Base-by-base conservation (phyloP, 1,140 invertebrate genomes). In the Ectropis grisescens region DNA sequence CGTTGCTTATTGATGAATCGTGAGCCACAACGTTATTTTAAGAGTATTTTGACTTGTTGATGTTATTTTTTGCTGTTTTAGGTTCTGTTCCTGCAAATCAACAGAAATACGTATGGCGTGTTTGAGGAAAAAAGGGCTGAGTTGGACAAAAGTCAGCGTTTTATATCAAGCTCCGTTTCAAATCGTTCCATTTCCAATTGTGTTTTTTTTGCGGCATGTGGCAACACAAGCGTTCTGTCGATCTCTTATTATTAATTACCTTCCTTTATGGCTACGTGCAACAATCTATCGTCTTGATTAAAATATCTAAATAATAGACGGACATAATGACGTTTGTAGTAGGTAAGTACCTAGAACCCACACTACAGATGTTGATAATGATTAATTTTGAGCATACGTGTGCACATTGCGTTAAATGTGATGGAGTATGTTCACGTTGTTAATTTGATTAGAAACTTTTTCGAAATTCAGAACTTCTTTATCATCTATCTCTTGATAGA, bases 161-260 rank as follows among this genome's bases (percentile, higher is more conserved):
- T 74, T 61, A 60, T 70, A 56, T 48, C 41, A 41, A 42, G 53
- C 45, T 56, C 62, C 75, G 72, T 78, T 78, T 75, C 75, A 58
- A 80, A 75, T 80, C 66, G 55, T 31, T 65, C 56, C 56, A 65
- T 71, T 76, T 76, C 57, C 49, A 69, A 59, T 71, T 30, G 42
- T 27, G 61, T 76, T 80, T 80, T 75, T 80, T 61, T 60, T 59
- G 41, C 58, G 55, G 68, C 75, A 80, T 80, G 75, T 74, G 75
- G 75, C 71, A 67, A 57, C 59, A 60, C 34, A 45, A 53, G 39
- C 56, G 48, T 45, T 54, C 44, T 49, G 46, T 64, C 60, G 56
- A 69, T 61, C 62, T 74, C 55, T 68, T 64, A 68, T 71, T 78
- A 80, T 80, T 80, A 78, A 78, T 80, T 78, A 80, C 58, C 68